Evolutionary conservation across 2,797 vertebrate species (phyloP), one percentile per base, ranked within the genome.

Genomic region (Spinibarbus caldwelli): DNA sequence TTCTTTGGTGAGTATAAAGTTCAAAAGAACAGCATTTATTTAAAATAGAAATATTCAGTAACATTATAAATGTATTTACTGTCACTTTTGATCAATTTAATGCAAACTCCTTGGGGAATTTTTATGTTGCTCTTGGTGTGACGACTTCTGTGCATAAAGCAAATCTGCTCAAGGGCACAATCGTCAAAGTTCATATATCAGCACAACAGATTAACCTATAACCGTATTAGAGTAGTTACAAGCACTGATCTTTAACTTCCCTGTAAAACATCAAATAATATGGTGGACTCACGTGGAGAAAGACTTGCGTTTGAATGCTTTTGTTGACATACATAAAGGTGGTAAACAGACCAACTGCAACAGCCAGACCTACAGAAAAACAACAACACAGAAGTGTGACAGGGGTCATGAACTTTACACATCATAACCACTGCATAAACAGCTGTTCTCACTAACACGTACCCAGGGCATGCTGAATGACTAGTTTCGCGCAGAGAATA

Each of bases 291-390:
- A 98, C 98, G 96, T 97, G 97, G 90, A 98, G 96, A 95, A 98
- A 99, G 90, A 98, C 97, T 95, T 98, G 97, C 91, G 95, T 97
- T 94, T 99, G 96, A 95, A 99, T 97, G 94, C 93, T 96, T 96
- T 96, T 98, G 96, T 99, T 99, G 95, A 97, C 97, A 94, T 99
- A 97, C 68, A 98, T 94, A 83, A 98, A 99, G 82, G 97, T 99
- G 92, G 95, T 98, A 93, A 98, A 96, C 94, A 99, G 96, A 92
- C 97, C 97, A 85, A 97, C 94, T 87, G 97, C 97, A 93, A 99
- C 95, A 88, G 97, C 97, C 92, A 99, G 95, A 90, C 98, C 98
- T 99, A 92, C 89, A 91, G 90, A 93, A 93, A 59, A 85, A 31
- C 81, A n/a, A n/a, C n/a, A 45, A 12, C 11, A 78, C 23, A 78